Percentiles rank a stretch among this genome's conserved stretches.
phyloP scores from a whole-genome alignment of 2,888 invertebrate species.

The Parnassius glacialis region DNA sequence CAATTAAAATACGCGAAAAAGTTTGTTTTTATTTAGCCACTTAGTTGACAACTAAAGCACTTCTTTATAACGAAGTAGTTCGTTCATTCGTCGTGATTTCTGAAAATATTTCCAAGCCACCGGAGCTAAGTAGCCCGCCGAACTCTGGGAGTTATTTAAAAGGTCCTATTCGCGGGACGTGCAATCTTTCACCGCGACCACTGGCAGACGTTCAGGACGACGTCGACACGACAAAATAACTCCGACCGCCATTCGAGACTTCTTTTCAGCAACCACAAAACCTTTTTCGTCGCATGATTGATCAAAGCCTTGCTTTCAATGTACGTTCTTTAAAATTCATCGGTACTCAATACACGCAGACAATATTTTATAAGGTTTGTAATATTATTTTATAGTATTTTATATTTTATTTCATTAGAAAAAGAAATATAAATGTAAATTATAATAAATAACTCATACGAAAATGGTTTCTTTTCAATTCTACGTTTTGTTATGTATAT shows the following conservation, averaged over 20 bases:
- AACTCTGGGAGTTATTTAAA: conserved; percentile 59
- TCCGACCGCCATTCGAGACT: conserved; percentile 53
- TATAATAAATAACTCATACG: too few species aligned
- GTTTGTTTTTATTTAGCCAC: neutral
- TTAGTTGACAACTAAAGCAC: neutral
- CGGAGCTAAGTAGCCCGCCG: conserved; percentile 39
- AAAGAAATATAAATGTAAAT: neutral
- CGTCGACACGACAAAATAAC: conserved; percentile 65
- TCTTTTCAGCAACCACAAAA: conserved; percentile 70
- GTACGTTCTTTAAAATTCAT: conserved; percentile 62
- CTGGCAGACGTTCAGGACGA: conserved; percentile 51
- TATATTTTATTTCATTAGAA: conserved; percentile 16
- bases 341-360: conserved; percentile 39
- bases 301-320: conserved; percentile 69
- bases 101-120: conserved; percentile 37
- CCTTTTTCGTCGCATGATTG: conserved; percentile 73
- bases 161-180: conserved; percentile 53
- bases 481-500: too few species aligned
- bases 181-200: conserved; percentile 63
- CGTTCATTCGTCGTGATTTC: conserved; percentile 25
- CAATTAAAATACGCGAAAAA: too few species aligned
- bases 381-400: conserved; percentile 3
- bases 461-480: too few species aligned
- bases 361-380: conserved; percentile 2
- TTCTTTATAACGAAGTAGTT: conserved; percentile 4